These are phyloP conservation scores for Empidonax traillii DNA, from an alignment of 2,113 vertebrate genomes.

Conservation along the genomic window DNA sequence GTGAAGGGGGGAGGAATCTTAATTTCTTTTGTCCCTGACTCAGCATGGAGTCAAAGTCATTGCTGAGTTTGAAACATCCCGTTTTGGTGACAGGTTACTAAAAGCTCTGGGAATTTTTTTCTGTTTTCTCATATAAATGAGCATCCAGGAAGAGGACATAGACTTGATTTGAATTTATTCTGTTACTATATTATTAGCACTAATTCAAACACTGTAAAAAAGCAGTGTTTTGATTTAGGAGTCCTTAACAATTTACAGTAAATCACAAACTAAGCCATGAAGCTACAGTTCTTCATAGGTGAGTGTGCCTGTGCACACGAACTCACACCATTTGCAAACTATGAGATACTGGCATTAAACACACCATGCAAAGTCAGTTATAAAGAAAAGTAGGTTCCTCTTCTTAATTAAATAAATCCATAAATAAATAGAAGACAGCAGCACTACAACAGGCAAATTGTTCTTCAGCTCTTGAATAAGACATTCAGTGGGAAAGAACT, in stretches of 20 bases:
- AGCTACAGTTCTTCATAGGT: background rate
- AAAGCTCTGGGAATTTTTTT: background rate
- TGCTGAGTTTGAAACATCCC: background rate
- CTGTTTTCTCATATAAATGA: background rate
- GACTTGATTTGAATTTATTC: background rate
- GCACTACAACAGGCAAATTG: background rate
- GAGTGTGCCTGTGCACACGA: background rate
- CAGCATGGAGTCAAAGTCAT: conserved; percentile 51
- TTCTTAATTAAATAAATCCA: conserved; percentile 35
- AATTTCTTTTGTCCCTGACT: conserved; percentile 51
- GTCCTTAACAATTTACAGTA: background rate
- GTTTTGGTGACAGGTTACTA: background rate
- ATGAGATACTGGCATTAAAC: background rate
- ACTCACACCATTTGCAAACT: background rate
- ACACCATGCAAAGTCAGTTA: background rate
- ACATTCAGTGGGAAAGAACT: background rate
- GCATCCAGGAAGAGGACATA: background rate
- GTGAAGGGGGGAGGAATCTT: conserved; percentile 35
- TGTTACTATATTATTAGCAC: background rate
- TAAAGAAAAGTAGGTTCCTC: background rate
- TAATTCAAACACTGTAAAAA: background rate
- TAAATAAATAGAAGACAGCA: conserved; percentile 9
- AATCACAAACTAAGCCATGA: background rate
- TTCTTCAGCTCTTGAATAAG: conserved; percentile 1
- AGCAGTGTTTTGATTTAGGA: background rate